Evolutionary conservation across 23 tunicate genomes (phyloP), one percentile per base, ranked within the genome.

Genomic region (Trididemnum clinides): DNA sequence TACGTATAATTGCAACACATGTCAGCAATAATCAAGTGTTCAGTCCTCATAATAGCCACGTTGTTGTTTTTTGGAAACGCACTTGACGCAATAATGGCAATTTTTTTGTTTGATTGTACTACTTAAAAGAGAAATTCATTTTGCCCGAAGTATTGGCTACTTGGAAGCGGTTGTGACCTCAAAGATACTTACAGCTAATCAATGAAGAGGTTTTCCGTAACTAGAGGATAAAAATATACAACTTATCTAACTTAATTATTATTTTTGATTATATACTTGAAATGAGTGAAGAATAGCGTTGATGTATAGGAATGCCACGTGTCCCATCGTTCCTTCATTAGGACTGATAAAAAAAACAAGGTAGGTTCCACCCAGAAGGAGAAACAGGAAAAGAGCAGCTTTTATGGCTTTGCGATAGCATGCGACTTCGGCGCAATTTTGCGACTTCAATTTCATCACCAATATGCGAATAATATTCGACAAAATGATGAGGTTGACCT

Each of bases 331-430:
- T 25, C 85, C 90, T 0, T 85, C 15, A 2, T 58, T 50, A 0
- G 98, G 98, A 66, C 82, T 82, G n/a, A 85, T 39, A 37, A 89
- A 64, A 73, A 81, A 95, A 20, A 95, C 66, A 0, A 95, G 34
- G 87, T 95, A 95, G 30, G 94, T 95, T 28, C 91, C 78, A 39
- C 98, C 98, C 23, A 95, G 88, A 31, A 95, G 76, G 22, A 95
- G 98, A 35, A 90, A 86, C 3, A 95, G 82, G 27, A 95, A 86
- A 23, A 95, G 49, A 25, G 98, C 93, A 6, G 98, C 98, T 86
- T 95, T 95, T 12, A 81, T 77, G 0, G 98, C 92, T 71, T 93
- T 88, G 49, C 37, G 31, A 51, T 81, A 85, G 54, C 85, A 64
- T 0, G 44, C 77, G 0, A 38, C n/a, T 37, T 89, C 88, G 0